Evolutionary conservation across 2,113 vertebrate genomes (phyloP).

Genomic region (Casuarius casuarius): DNA sequence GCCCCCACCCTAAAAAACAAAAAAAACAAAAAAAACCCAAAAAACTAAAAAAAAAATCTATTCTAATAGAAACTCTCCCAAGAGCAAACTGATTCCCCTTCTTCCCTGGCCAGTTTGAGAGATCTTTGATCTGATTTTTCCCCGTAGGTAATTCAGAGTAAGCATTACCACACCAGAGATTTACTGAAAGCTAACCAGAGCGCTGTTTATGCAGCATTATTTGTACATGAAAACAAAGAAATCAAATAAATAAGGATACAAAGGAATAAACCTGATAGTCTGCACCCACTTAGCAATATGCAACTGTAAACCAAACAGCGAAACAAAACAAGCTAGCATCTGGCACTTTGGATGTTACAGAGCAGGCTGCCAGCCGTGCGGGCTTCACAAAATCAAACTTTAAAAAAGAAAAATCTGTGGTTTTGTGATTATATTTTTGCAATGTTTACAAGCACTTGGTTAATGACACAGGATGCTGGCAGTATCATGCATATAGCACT

Average conservation of each 20-base stretch:
- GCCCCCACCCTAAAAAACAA: not conserved
- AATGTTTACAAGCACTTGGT: conserved; percentile 15
- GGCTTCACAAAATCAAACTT: not conserved
- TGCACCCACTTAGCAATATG: not conserved
- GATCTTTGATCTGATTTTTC: not conserved
- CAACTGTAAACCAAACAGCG: not conserved
- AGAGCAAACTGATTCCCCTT: not conserved
- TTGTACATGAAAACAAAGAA: not conserved
- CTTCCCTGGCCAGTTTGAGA: not conserved
- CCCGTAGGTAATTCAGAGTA: not conserved
- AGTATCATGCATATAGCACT: not conserved
- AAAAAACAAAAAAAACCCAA: too few relatives aligned
- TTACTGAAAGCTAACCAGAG: not conserved
- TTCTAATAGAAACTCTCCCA: not conserved
- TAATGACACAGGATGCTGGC: conserved; percentile 10
- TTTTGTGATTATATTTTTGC: not conserved
- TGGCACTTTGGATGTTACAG: not conserved
- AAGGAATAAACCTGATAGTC: not conserved
- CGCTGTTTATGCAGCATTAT: not conserved
- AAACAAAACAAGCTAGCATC: conserved; percentile 7
- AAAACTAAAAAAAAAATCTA: not conserved
- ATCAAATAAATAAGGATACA: not conserved
- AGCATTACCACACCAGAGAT: not conserved
- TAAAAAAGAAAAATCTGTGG: not conserved
- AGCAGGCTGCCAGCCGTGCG: not conserved